These are phyloP conservation scores for Trichosurus vulpecula DNA, from an alignment of 2,797 vertebrate species.

Conservation along the genomic window DNA sequence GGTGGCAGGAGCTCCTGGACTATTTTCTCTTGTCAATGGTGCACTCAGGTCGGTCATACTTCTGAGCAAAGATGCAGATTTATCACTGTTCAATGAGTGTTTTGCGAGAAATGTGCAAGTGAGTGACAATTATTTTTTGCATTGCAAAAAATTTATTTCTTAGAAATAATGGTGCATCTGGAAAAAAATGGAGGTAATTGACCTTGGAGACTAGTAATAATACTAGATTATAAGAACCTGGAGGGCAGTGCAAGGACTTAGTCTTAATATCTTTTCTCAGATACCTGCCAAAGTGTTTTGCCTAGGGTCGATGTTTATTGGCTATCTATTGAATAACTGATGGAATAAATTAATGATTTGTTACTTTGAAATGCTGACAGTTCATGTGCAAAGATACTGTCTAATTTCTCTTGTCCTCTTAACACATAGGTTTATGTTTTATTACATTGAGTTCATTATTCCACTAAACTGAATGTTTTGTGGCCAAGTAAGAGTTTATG, in stretches of 20 bases:
- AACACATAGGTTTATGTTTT: neutral
- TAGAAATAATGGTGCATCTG: neutral
- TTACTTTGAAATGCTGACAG: neutral
- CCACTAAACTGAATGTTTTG: neutral
- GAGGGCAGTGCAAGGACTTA: neutral
- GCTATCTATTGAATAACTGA: neutral
- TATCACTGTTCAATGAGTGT: neutral
- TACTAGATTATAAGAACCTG: neutral
- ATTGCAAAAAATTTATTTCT: neutral
- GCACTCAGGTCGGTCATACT: neutral
- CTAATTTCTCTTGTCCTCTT: neutral
- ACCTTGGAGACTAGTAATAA: neutral
- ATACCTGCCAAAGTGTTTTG: neutral
- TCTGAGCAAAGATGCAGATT: neutral
- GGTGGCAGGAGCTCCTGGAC: neutral
- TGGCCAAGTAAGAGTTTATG: neutral
- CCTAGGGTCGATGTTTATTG: neutral
- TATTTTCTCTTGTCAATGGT: neutral
- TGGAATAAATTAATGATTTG: neutral
- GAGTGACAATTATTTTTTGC: neutral
- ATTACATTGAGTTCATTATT: neutral
- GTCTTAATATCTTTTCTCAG: neutral
- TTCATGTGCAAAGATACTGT: neutral
- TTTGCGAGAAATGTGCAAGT: neutral
- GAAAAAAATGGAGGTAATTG: neutral